A percentile compares a stretch with the other conserved stretches of the same genome.
Conservation (phyloP, 1,140 invertebrate genomes). For the Andrena cerasifolii region DNA sequence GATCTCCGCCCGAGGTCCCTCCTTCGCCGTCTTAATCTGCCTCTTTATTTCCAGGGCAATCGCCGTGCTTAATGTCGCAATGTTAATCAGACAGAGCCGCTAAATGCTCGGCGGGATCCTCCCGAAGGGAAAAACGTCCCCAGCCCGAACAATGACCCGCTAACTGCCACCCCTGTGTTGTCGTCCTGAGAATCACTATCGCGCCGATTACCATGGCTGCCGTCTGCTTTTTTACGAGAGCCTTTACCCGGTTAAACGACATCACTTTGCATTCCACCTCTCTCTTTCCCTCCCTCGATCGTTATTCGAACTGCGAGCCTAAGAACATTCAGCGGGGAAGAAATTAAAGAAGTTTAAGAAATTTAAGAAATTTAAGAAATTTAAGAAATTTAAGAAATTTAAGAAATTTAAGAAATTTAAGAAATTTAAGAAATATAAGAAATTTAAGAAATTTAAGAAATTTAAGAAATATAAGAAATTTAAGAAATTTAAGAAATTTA, state of each 20-base stretch:
- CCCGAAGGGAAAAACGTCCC: background rate
- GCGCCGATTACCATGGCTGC: conserved; percentile 38
- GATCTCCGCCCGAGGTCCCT: background rate
- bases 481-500: too few relatives aligned
- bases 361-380: too few relatives aligned
- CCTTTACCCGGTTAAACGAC: conserved; percentile 36
- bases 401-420: too few relatives aligned
- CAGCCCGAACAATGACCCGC: conserved; percentile 19
- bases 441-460: too few relatives aligned
- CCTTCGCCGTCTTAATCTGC: background rate
- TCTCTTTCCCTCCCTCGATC: background rate
- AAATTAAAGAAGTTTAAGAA: too few relatives aligned
- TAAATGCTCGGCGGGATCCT: conserved; percentile 9
- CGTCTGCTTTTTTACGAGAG: conserved; percentile 34
- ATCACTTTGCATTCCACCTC: conserved; percentile 25
- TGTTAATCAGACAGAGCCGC: conserved; percentile 20
- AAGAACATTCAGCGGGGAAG: background rate
- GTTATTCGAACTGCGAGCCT: background rate
- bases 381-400: too few relatives aligned
- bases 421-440: too few relatives aligned
- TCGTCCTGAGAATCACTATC: conserved; percentile 33
- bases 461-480: too few relatives aligned
- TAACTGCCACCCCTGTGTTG: conserved; percentile 23
- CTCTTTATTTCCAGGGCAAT: background rate
- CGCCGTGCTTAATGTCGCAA: conserved; percentile 6